Evolutionary conservation across 2,888 invertebrate genomes (phyloP).

Genomic region (Conomelus anceps): DNA sequence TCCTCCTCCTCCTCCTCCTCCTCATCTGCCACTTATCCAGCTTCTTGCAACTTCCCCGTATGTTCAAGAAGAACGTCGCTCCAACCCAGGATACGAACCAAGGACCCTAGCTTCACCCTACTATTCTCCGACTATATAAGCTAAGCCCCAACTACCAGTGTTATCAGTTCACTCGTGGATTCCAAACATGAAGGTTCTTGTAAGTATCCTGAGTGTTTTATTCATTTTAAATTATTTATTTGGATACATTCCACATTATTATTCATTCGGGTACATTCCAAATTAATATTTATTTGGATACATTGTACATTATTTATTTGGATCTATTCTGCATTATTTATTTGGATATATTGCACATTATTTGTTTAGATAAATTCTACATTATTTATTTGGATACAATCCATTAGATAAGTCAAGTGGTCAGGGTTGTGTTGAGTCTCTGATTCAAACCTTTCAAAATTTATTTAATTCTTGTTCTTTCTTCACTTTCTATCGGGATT

Average conservation of each 20-base stretch:
- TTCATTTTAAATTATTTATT: not conserved
- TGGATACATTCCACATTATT: not conserved
- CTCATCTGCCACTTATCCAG: not conserved
- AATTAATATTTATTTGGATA: too few species aligned
- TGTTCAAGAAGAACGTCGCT: not conserved
- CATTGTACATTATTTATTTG: too few species aligned
- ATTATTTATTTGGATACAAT: too few species aligned
- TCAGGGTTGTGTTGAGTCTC: too few species aligned
- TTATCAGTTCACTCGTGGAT: not conserved
- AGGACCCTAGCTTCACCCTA: not conserved
- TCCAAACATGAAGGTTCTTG: slow-evolving; percentile 4
- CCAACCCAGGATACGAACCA: not conserved
- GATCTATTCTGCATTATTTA: too few species aligned
- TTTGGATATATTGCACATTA: too few species aligned
- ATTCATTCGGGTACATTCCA: not conserved
- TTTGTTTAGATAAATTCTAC: too few species aligned
- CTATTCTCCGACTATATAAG: not conserved
- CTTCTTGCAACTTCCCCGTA: not conserved
- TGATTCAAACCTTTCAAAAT: too few species aligned
- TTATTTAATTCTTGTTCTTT: too few species aligned
- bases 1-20: not conserved
- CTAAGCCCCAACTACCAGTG: not conserved
- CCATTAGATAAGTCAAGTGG: too few species aligned
- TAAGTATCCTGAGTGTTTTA: not conserved
- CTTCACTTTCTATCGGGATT: too few species aligned